Base-by-base conservation (phyloP, 2,113 vertebrate genomes). In the Serilophus lunatus region DNA sequence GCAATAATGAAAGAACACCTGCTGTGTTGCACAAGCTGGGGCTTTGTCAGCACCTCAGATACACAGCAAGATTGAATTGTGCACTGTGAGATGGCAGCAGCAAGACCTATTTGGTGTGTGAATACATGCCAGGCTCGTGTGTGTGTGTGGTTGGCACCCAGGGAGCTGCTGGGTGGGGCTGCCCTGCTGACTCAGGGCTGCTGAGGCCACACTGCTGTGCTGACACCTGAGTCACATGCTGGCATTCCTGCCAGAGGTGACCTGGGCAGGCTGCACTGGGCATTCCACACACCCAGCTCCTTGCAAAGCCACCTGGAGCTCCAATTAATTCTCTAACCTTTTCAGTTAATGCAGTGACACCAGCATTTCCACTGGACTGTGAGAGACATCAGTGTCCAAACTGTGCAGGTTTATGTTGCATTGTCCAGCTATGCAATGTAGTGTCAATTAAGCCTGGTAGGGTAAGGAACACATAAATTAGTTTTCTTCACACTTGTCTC, bases 401-500 rank as follows among this genome's bases (percentile, higher is more conserved):
- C 36, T 20, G 20, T 18, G 35, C 68, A n/a, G 63, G n/a, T 82
- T 83, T 76, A 3, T 50, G 35, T 33, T 50, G 12, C 33, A 24
- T 59, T 0, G 0, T 77, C 82, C 65, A 71, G 22, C 45, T 10
- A 26, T 10, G 24, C 16, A 59, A 18, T 0, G 20, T 50, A 19
- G 71, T 66, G 35, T 60, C 70, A 68, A 74, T 54, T 29, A 77
- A 76, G 65, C 35, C 12, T 38, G 81, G 47, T 31, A 54, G 82
- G 78, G 68, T 85, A 83, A 81, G 38, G 50, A 92, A 63, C 42
- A 38, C 3, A 1, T 77, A 81, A 42, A 74, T 66, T 59, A 23
- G 14, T 70, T 93, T 83, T 72, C 53, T 86, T 95, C 72, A 63
- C 79, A 22, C 82, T 90, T 89, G 14, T 5, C 68, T 87, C 61